Base-by-base conservation (phyloP, 2,113 vertebrate genomes). In the Choloepus hoffmanni region DNA sequence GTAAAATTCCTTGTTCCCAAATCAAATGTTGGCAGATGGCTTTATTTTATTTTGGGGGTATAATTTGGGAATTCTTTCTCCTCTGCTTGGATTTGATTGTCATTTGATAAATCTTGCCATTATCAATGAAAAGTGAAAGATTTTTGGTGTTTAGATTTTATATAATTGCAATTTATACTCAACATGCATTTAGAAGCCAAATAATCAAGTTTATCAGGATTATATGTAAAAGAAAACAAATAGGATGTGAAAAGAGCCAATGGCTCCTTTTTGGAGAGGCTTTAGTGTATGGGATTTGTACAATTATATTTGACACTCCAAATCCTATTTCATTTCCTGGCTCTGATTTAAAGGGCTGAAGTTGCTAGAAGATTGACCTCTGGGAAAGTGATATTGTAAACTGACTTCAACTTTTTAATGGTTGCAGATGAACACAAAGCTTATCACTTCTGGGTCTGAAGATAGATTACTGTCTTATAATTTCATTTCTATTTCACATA, bases 181-280 rank as follows among this genome's bases (percentile, higher is more conserved):
- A 48, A 84, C 6, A 21, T 86, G 63, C 1, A 86, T 86, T 93
- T 13, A 48, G 50, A 95, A 94, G 36, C 18, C 77, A 89, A 94
- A 48, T 91, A 76, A 89, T 91, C n/a, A 82, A 95, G 33, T 7
- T 92, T 85, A 89, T 78, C 11, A 83, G 74, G 82, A 68, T 78
- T 62, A 24, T 77, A 48, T 8, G 13, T 87, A 70, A 84, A 92
- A 89, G 55, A 81, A 67, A 72, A 81, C 33, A 86, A 84, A 95
- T 10, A 88, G 43, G 28, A 85, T 67, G 23, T 74, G 63, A 92
- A 79, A 73, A 85, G 48, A 72, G 63, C 55, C 81, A 94, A 93
- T 62, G 24, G 1, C 67, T 63, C 28, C 58, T 83, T 82, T 96
- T 55, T 36, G 53, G 73, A 84, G 74, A 97, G 43, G 82, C 62